These are phyloP conservation scores for Oplegnathus fasciatus DNA, from an alignment of 2,113 vertebrate genomes.

Conservation along the genomic window DNA sequence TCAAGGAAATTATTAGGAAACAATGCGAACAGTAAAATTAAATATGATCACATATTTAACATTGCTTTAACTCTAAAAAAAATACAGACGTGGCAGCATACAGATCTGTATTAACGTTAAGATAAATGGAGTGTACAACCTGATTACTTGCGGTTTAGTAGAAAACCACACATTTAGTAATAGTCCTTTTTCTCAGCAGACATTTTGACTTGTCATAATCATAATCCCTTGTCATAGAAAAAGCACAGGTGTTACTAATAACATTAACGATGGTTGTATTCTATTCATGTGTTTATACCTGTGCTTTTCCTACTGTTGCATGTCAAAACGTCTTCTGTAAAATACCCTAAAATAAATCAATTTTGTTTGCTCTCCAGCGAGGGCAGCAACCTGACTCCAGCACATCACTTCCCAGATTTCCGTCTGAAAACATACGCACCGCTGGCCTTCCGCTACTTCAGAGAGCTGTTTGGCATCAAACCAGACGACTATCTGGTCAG, in stretches of 20 bases:
- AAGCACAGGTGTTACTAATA: neutral
- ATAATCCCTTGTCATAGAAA: no score
- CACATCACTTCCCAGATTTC: constrained; percentile 96
- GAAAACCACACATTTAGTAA: neutral
- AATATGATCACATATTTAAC: neutral
- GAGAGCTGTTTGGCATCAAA: constrained; percentile 98
- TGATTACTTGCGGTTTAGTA: neutral
- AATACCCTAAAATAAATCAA: neutral
- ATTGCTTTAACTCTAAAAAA: neutral
- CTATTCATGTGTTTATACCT: neutral
- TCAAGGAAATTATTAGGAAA: neutral
- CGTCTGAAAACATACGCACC: constrained; percentile 97
- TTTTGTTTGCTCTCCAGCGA: constrained; percentile 82
- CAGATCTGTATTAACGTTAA: neutral
- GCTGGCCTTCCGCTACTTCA: constrained; percentile 96
- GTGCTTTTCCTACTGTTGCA: no score
- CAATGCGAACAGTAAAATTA: no score
- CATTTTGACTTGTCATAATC: neutral
- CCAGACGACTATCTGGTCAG: constrained; percentile 97
- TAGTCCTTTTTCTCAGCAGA: neutral
- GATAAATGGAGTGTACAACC: neutral
- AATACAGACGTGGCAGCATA: neutral
- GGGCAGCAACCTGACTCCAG: constrained; percentile 96
- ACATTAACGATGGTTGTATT: neutral
- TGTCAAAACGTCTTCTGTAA: neutral